A percentile compares a stretch with the other conserved stretches of the same genome.
Evolutionary conservation across 2,797 vertebrate species (phyloP).

Genomic region (Sternarchorhynchus goeldii): DNA sequence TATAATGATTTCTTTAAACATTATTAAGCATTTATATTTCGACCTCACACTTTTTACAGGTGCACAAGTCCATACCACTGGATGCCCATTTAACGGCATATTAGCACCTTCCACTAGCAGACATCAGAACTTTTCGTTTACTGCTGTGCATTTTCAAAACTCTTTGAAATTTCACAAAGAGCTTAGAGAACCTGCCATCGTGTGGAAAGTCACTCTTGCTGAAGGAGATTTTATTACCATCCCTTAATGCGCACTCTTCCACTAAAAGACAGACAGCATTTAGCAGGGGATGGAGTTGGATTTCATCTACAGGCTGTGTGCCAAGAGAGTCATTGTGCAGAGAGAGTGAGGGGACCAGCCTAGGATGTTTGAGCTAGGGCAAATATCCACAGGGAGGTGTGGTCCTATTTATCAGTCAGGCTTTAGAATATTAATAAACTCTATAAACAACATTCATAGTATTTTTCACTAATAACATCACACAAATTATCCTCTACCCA

Average conservation of each 20-base stretch:
- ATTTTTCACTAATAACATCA: background rate
- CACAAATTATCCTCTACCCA: too few relatives aligned
- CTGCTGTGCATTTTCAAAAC: conserved; percentile 13
- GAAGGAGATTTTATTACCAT: conserved; percentile 67
- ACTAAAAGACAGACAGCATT: conserved; percentile 53
- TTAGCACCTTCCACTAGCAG: conserved; percentile 30
- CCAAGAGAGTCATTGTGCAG: conserved; percentile 55
- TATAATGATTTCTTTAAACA: background rate
- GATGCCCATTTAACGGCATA: conserved; percentile 17
- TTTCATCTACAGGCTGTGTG: conserved; percentile 66
- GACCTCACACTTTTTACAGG: background rate
- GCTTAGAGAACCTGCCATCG: conserved; percentile 53
- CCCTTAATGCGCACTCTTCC: conserved; percentile 67
- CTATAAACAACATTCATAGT: background rate
- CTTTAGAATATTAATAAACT: conserved; percentile 4
- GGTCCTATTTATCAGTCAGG: conserved; percentile 3
- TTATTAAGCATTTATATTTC: conserved; percentile 19
- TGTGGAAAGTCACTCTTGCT: conserved; percentile 46
- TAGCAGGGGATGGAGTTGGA: conserved; percentile 64
- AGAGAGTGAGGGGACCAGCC: conserved; percentile 53
- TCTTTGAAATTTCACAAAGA: conserved; percentile 55
- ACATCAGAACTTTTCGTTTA: background rate
- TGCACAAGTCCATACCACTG: conserved; percentile 16
- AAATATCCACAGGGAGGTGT: conserved; percentile 7
- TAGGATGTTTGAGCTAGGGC: conserved; percentile 1